These are phyloP conservation scores for Plumapathes pennacea DNA, from an alignment of 92 coral and sea anemone species.

Conservation along the genomic window DNA sequence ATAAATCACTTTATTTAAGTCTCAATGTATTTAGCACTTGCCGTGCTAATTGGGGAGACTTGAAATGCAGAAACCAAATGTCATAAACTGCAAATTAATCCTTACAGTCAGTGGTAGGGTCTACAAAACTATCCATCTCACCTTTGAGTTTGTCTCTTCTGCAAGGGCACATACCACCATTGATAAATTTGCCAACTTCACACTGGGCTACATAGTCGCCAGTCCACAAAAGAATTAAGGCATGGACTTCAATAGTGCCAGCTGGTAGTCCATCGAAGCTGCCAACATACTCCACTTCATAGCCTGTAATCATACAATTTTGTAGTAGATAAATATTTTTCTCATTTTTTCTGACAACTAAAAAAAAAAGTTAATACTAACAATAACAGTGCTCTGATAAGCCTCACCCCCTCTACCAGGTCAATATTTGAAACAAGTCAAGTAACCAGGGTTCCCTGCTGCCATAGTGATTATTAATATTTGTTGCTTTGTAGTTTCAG, in stretches of 20 bases:
- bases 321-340: too few species aligned
- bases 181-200: constrained; percentile 34
- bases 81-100: too few species aligned
- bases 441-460: too few species aligned
- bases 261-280: constrained; percentile 8
- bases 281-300: constrained; percentile 28
- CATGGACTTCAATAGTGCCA: constrained; percentile 3
- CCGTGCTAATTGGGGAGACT: not conserved
- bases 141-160: constrained; percentile 33
- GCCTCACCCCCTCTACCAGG: too few species aligned
- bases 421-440: too few species aligned
- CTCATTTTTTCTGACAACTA: not conserved
- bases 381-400: too few species aligned
- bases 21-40: too few species aligned
- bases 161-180: constrained; percentile 30
- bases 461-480: too few species aligned
- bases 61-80: too few species aligned
- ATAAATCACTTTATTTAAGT: too few species aligned
- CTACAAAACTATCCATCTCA: not conserved
- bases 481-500: too few species aligned
- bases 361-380: not conserved
- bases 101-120: not conserved
- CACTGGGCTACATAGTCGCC: constrained; percentile 37
- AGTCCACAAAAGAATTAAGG: constrained; percentile 6
- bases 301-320: constrained; percentile 7